Evolutionary conservation across 1,140 invertebrate species (phyloP), one percentile per base, ranked within the genome.

Genomic region (Trachymyrmex cornetzi): DNA sequence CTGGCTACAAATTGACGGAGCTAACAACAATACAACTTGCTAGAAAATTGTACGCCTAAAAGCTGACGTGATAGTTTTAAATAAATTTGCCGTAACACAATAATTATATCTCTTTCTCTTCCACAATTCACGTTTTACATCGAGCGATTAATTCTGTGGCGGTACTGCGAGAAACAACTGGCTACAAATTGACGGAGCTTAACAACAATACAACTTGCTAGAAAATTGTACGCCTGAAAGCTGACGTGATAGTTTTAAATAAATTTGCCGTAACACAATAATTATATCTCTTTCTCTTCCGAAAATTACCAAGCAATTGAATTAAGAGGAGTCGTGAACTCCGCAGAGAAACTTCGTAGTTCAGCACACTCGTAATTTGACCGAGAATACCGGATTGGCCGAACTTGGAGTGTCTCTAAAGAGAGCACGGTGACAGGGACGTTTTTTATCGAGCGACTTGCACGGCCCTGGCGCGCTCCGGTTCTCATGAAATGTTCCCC

Each of bases 401-500:
- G 34, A 50, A 44, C 53, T 72, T 19, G 22, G 79, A 27, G 79
- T n/a, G 66, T 27, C 30, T 55, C n/a, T 44, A 22, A 82, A 82
- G 50, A 71, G 80, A 19, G 48, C 55, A 16, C 38, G 67, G 34
- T 44, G 80, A 61, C 69, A 74, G 80, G 67, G n/a, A 61, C 80
- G 69, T 75, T 84, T 75, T 75, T 63, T 63, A 27, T 55, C 38
- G 38, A 57, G 24, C 80, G 24, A 16, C 38, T 34, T 63, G 75
- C 72, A 92, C 74, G 92, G 87, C 91, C 90, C 90, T 91, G 90
- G 91, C 87, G 88, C 90, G 92, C 87, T 87, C 77, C 77, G 91
- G 90, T 94, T 93, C 93, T 91, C 93, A 94, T 93, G 90, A 93
- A 93, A 34, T 72, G 79, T 91, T 92, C 92, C 91, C 91, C 93